Base-by-base conservation (phyloP, 1,140 invertebrate genomes). In the Camponotus floridanus region DNA sequence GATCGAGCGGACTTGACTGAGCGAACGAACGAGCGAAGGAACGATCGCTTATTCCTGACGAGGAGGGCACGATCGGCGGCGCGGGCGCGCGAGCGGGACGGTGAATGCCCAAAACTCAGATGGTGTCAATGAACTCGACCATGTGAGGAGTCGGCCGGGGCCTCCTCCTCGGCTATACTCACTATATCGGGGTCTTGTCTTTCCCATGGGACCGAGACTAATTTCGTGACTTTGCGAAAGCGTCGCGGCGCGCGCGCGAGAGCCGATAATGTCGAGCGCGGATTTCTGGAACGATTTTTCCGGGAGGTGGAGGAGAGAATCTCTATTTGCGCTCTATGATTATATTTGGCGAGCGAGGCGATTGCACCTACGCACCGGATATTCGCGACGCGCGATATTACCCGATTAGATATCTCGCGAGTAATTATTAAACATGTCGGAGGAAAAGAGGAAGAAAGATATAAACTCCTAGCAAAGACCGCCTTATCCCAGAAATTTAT, bases 181-280 rank as follows among this genome's bases (percentile, higher is more conserved):
- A 91, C 93, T 93, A 95, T 93, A 95, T 94, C 94, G 93, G 93
- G 94, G 94, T 95, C 94, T 95, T 95, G 94, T 95, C 94, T 95
- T 95, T 95, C 94, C 94, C 95, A 95, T 94, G 94, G 92, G 92
- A 93, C 92, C 93, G 91, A 94, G 92, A 94, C 94, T 95, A 94
- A 95, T 95, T 95, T 94, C 92, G 93, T 93, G 91, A 93, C 92
- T 95, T 94, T 94, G 94, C 92, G 89, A 90, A 91, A 90, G 89
- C 86, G 70, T 39, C 59, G 65, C 79, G 68, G 18, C 45, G 61
- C n/a, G 57, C 21, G 57, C 62, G 73, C 84, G 15, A 51, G 31
- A 76, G 89, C 64, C 81, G 73, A 84, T 84, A 85, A 84, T 21
- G 68, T 48, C 71, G 7, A 65, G 21, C 15, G 86, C 64, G 11